Conservation (phyloP, 2,888 invertebrate species). For the Bombylius major region DNA sequence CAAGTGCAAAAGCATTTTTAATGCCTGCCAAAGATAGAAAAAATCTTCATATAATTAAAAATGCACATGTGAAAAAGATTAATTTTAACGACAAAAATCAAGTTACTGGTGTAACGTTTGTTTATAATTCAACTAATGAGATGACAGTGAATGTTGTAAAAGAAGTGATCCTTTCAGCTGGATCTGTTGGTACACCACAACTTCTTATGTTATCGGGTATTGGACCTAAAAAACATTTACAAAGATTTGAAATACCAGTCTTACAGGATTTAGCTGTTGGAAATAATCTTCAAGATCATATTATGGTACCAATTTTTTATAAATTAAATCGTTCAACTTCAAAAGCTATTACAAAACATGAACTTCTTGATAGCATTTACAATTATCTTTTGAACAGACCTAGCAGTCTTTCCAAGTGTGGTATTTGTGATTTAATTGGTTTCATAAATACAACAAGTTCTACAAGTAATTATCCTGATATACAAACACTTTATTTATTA, state of each 20-base stretch:
- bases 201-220: conserved; percentile 24
- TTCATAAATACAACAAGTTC: conserved; percentile 38
- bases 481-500: conserved; percentile 38
- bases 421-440: conserved; percentile 33
- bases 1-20: conserved; percentile 46
- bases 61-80: conserved; percentile 40
- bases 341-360: background rate
- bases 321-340: conserved; percentile 28
- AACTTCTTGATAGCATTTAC: conserved; percentile 10
- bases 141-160: conserved; percentile 15
- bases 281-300: conserved; percentile 68
- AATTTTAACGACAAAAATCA: conserved; percentile 37
- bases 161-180: conserved; percentile 24
- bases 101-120: conserved; percentile 36
- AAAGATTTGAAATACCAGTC: conserved; percentile 15
- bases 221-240: conserved; percentile 18
- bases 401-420: conserved; percentile 25
- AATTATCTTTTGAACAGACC: conserved; percentile 30
- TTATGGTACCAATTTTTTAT: conserved; percentile 39
- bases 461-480: conserved; percentile 36
- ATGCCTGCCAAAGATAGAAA: conserved; percentile 33
- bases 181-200: conserved; percentile 22
- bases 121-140: conserved; percentile 28
- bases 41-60: conserved; percentile 37
- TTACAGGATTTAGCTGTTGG: conserved; percentile 42